Base-by-base conservation (phyloP, 2,797 vertebrate species). In the Sebastiscus tertius region DNA sequence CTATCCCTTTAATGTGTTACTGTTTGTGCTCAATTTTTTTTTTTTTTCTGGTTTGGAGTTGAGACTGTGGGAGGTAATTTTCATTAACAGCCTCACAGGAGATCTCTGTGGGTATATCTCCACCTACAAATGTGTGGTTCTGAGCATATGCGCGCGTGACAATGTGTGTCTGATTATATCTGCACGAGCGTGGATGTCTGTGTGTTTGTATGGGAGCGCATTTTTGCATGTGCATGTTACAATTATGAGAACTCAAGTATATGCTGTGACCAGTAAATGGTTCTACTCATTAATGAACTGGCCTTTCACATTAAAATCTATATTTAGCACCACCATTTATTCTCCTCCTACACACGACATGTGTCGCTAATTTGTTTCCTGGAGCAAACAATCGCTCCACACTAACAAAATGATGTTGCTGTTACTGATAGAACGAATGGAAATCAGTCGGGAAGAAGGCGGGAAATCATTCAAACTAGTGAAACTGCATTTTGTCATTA, bases 381-480 rank as follows among this genome's bases (percentile, higher is more conserved):
- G 55, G 33, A 34, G 9, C 49, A 34, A 66, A 67, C 24, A 65
- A 79, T 79, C 5, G 60, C 33, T 66, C 52, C n/a, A 14, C 27
- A 31, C 18, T 13, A 27, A 46, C 58, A 62, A 24, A 22, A 54
- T 20, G 16, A 27, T 12, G 42, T 9, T 31, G 56, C 31, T 12
- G 42, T 9, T 31, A 52, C 31, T 61, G 22, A 60, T 20, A 31
- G 52, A 72, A 72, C 11, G 4, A 86, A 88, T 64, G 49, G 66
- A 65, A 87, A 82, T 73, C 79, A 78, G 68, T 77, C 18, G 36
- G 46, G 46, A 29, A n/a, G 33, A 63, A 74, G 24, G 54, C 27
- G n/a, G 52, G 31, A 86, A 83, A 82, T 86, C 72, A 46, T 58
- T 39, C 55, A 54, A 75, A 75, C 52, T 56, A 63, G 36, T 33